Evolutionary conservation across 1,140 invertebrate species (phyloP).

Genomic region (Telenomus remus): DNA sequence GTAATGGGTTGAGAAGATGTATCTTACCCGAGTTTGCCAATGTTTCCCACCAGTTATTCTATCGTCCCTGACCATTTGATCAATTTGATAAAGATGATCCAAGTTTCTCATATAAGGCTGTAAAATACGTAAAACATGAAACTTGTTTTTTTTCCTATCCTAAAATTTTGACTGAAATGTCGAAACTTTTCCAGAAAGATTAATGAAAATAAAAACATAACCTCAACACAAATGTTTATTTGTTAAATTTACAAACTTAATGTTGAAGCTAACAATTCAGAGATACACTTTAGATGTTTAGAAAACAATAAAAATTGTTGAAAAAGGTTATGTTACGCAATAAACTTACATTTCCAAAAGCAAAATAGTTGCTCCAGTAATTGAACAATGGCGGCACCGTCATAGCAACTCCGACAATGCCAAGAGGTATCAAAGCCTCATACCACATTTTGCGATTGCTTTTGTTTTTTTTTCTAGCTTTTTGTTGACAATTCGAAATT

Average conservation of each 20-base stretch:
- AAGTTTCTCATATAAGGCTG: too few species aligned
- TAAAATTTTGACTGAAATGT: too few species aligned
- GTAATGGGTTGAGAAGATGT: not conserved
- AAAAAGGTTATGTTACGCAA: slow-evolving; percentile 14
- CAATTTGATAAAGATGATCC: too few species aligned
- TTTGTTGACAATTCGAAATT: not conserved
- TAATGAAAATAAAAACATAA: too few species aligned
- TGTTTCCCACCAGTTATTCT: too few species aligned
- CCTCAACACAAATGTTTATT: too few species aligned
- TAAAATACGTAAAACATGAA: too few species aligned
- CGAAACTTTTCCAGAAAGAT: too few species aligned
- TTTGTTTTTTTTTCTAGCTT: not conserved
- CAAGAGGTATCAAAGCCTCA: slow-evolving; percentile 3
- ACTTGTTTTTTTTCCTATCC: too few species aligned
- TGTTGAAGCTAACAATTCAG: not conserved
- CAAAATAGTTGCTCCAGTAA: not conserved
- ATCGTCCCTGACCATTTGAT: too few species aligned
- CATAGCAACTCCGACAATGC: slow-evolving; percentile 3
- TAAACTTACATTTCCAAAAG: slow-evolving; percentile 12
- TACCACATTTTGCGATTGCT: slow-evolving; percentile 9
- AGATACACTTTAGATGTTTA: not conserved
- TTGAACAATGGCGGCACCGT: not conserved
- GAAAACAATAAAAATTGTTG: not conserved
- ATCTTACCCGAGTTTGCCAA: slow-evolving; percentile 5
- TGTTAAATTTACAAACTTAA: too few species aligned